A percentile compares a stretch with the other conserved stretches of the same genome.
Evolutionary conservation across 2,888 invertebrate genomes (phyloP).

Genomic region (Hyppa rectilinea): DNA sequence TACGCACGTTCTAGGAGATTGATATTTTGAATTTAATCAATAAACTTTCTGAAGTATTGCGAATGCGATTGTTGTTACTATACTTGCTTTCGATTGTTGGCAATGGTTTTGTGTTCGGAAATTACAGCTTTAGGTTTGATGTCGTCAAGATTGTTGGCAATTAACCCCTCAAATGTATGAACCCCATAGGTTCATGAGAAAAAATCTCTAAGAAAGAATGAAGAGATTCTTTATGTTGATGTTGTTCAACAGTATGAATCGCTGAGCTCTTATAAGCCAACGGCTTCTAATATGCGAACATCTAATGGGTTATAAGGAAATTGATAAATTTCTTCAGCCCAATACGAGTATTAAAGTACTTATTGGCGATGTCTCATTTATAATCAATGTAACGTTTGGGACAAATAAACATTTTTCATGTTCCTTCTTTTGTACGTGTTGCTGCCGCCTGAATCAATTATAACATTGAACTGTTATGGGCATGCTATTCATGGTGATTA

Average conservation of each 20-base stretch:
- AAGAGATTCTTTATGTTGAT: no score
- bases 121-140: neutral
- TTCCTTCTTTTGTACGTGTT: neutral
- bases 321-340: neutral
- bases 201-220: no score
- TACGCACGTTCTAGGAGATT: constrained; percentile 36
- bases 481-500: neutral
- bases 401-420: no score
- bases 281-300: no score
- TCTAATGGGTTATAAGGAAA: no score
- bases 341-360: no score
- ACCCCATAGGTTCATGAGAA: no score
- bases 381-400: no score
- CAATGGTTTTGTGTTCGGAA: neutral
- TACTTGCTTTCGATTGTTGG: neutral
- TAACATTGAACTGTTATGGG: neutral
- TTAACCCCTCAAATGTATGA: no score
- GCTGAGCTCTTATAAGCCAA: no score
- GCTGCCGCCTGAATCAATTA: neutral
- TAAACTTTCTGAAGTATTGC: neutral
- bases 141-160: neutral
- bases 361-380: no score
- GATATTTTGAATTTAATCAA: constrained; percentile 29
- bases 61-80: neutral
- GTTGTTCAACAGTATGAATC: no score